Base-by-base conservation (phyloP, 2,888 invertebrate species). In the Sipunculus nudus region DNA sequence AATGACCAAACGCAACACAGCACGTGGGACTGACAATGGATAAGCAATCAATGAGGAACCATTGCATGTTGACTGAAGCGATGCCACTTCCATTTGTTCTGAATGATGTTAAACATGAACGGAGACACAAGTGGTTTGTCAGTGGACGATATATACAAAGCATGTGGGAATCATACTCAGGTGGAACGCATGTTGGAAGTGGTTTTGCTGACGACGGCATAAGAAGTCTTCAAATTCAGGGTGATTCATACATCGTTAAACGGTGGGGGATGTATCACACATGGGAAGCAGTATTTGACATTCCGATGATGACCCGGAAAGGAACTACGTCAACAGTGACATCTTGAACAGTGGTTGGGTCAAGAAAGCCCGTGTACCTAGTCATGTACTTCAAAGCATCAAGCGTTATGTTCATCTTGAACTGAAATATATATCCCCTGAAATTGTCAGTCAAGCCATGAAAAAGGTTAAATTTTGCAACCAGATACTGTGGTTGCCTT, bases 11-110 rank as follows among this genome's bases (percentile, higher is more conserved):
- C 23, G 28, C 39, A 8, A 45, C 21, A 29, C 63, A 59, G 47
- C 10, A 43, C 3, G 46, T 63, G 21, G 68, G 68, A 13, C 68
- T 70, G 1, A 64, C 68, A 52, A 70, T 67, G 55, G 78, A 77
- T 65, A 76, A 73, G 55, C 46, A 71, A 4, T 66, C 76, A 28
- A 58, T 63, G 38, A 81, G 81, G 81, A 81, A 81, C 63, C 67
- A 74, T 43, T 61, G 69, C 26, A 54, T 80, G 4, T 61, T 79
- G 16, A 60, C 50, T n/a, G 79, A 81, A 57, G 75, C 75, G 0
- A 35, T 80, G 3, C 76, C 79, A 16, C 48, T 63, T n/a, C 75
- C 74, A 16, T 61, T 73, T 31, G 26, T 78, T 8, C 54, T 61
- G 19, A 55, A 70, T 23, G 61, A 75, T 26, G 67, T 69, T 57